These are phyloP conservation scores for Lacanobia oleracea DNA, from an alignment of 2,888 invertebrate genomes.

Conservation along the genomic window DNA sequence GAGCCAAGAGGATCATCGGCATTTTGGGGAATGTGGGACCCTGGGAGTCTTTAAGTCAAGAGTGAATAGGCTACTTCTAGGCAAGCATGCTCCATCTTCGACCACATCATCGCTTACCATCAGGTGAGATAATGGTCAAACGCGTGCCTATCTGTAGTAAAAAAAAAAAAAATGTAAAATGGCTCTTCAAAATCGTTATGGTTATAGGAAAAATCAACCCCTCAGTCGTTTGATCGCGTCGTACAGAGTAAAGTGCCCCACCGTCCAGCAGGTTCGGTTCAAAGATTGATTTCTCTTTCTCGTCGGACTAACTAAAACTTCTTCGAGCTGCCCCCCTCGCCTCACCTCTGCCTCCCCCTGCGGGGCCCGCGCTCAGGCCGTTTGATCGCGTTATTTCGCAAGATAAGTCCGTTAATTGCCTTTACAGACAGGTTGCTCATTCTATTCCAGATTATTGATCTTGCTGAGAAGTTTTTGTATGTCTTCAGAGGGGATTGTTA, in stretches of 20 bases:
- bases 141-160: no score
- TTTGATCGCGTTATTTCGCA: constrained; percentile 85
- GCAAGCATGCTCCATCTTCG: no score
- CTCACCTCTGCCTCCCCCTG: constrained; percentile 42
- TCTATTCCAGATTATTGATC: constrained; percentile 84
- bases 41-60: no score
- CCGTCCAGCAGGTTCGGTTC: constrained; percentile 77
- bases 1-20: no score
- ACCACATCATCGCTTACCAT: no score
- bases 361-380: constrained; percentile 56
- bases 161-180: background rate
- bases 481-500: constrained; percentile 83
- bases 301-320: constrained; percentile 77
- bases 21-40: no score
- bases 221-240: constrained; percentile 72
- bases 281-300: constrained; percentile 88
- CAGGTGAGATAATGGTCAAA: no score
- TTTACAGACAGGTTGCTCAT: constrained; percentile 85
- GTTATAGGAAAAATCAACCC: no score
- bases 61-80: no score
- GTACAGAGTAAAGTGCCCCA: constrained; percentile 64
- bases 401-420: constrained; percentile 88
- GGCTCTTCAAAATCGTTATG: background rate
- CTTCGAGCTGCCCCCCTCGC: constrained; percentile 63
- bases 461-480: constrained; percentile 83